Evolutionary conservation across 2,888 invertebrate species (phyloP).

Genomic region (Agrochola lota): DNA sequence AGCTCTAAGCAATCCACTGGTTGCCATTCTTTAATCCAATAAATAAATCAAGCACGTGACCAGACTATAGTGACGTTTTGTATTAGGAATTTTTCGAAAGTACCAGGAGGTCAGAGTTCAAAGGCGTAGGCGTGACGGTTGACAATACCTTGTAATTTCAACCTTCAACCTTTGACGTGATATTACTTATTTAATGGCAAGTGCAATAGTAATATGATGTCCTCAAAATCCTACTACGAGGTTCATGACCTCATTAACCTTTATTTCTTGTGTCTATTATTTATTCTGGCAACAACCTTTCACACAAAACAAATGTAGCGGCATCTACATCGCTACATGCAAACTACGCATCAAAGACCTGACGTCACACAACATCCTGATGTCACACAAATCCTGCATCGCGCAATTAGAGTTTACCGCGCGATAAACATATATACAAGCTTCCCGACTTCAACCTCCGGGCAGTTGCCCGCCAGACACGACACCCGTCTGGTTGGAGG

Average conservation of each 20-base stretch:
- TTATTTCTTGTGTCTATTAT: conserved; percentile 24
- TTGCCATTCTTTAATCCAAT: conserved; percentile 16
- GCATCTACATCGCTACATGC: no score
- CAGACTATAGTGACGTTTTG: not conserved
- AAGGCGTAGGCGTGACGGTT: not conserved
- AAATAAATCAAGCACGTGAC: conserved; percentile 39
- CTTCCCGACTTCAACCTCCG: no score
- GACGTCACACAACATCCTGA: no score
- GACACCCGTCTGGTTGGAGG: no score
- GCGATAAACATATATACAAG: no score
- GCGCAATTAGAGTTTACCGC: no score
- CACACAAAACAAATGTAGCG: conserved; percentile 34
- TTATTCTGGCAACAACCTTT: conserved; percentile 24
- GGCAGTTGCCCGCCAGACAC: no score
- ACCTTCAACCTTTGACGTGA: not conserved
- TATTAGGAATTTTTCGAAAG: conserved; percentile 3
- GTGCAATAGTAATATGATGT: not conserved
- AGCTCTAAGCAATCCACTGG: not conserved
- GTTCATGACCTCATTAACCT: conserved; percentile 4
- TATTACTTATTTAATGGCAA: not conserved
- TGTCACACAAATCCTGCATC: no score
- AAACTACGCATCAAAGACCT: no score
- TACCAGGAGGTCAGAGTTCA: conserved; percentile 23
- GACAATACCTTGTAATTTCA: not conserved
- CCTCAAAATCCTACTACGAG: not conserved